These are phyloP conservation scores for Lampris incognitus DNA, from an alignment of 2,113 vertebrate species.

Conservation along the genomic window DNA sequence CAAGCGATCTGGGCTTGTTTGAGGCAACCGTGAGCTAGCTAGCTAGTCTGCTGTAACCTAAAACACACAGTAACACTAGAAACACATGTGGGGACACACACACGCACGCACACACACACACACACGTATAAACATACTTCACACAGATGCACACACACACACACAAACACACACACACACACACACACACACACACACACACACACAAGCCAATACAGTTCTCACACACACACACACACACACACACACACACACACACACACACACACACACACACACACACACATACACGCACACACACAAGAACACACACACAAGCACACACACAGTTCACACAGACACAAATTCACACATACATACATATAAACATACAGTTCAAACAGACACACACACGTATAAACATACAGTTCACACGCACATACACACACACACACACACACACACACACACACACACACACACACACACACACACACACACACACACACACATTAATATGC, in stretches of 20 bases:
- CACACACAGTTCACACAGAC: not conserved
- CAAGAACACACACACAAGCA: not conserved
- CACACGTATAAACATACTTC: conserved; percentile 32
- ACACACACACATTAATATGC: no score
- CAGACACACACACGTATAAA: no score
- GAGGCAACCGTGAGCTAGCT: conserved; percentile 16
- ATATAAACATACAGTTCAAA: no score
- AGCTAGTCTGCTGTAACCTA: conserved; percentile 55
- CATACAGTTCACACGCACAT: not conserved
- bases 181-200: no score
- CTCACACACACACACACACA: no score
- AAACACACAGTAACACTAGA: conserved; percentile 38
- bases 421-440: not conserved
- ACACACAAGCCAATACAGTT: no score
- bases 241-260: not conserved
- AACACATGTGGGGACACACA: conserved; percentile 22
- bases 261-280: conserved; percentile 6
- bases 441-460: not conserved
- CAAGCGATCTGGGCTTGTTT: conserved; percentile 45
- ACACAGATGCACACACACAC: no score
- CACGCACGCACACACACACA: conserved; percentile 5
- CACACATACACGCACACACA: not conserved
- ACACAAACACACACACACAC: no score
- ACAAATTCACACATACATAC: not conserved
- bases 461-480: not conserved